Evolutionary conservation across 2,888 invertebrate genomes (phyloP).

Genomic region (Argyresthia albistria): DNA sequence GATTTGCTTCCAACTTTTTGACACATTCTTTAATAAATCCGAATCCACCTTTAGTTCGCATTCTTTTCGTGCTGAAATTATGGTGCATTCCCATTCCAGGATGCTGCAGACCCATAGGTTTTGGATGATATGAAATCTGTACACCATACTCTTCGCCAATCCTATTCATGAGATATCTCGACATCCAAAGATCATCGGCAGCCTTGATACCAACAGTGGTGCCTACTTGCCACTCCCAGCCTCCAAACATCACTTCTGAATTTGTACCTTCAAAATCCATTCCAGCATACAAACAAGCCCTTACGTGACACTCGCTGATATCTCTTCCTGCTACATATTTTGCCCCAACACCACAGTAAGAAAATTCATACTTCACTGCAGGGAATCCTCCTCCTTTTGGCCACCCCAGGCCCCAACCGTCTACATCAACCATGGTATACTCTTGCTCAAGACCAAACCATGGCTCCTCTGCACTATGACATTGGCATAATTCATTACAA

Average conservation of each 20-base stretch:
- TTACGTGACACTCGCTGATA: slow-evolving; percentile 87
- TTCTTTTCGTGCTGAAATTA: slow-evolving; percentile 90
- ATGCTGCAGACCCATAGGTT: slow-evolving; percentile 87
- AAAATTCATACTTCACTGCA: slow-evolving; percentile 86
- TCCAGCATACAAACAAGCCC: slow-evolving; percentile 92
- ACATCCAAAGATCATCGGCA: slow-evolving; percentile 90
- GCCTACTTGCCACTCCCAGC: slow-evolving; percentile 93
- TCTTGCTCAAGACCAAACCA: slow-evolving; percentile 97
- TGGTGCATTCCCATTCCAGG: slow-evolving; percentile 90
- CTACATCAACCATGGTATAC: slow-evolving; percentile 89
- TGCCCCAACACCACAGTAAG: slow-evolving; percentile 96
- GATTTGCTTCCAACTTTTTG: slow-evolving; percentile 88
- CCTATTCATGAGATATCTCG: slow-evolving; percentile 85
- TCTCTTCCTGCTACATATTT: slow-evolving; percentile 94
- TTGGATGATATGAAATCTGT: slow-evolving; percentile 78
- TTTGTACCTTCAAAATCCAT: slow-evolving; percentile 94
- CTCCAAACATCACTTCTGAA: slow-evolving; percentile 97
- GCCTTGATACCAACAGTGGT: slow-evolving; percentile 88
- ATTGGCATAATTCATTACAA: slow-evolving; percentile 80
- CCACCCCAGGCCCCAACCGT: slow-evolving; percentile 93
- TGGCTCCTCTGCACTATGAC: slow-evolving; percentile 78
- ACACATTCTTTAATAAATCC: slow-evolving; percentile 89
- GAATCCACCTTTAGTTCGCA: slow-evolving; percentile 85
- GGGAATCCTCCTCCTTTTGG: slow-evolving; percentile 94
- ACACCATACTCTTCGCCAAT: slow-evolving; percentile 90